Evolutionary conservation across 2,888 invertebrate species (phyloP), one percentile per base, ranked within the genome.

Genomic region (Ophonus ardosiacus): DNA sequence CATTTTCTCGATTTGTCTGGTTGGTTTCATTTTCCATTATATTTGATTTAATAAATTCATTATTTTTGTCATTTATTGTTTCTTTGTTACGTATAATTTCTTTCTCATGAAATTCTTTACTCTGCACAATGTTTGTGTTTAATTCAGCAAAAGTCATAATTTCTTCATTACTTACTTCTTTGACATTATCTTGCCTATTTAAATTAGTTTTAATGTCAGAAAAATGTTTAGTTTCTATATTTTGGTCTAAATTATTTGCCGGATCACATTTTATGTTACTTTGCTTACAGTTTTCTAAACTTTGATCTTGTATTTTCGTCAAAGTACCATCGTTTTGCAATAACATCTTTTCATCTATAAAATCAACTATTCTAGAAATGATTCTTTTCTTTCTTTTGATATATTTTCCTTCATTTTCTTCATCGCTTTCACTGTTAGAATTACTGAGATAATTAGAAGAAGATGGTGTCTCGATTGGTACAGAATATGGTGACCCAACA

Each of bases 401-500:
- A 56, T 85, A 86, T 17, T 78, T 56, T 8, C 13, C 63, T 4
- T 86, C 84, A 21, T 78, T 43, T 79, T 87, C 87, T 7, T 86
- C 74, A 8, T 84, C 43, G 8, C 86, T 81, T 59, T 87, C 86
- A 59, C 83, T 90, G 80, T 92, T 92, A 5, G 91, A 91, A 88
- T 91, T 81, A 18, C 63, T 43, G 7, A 61, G 43, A 21, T 65
- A 65, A 65, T n/a, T 43, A 10, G 40, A 40, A 51, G 63, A 31
- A n/a, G 81, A 40, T 18, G 6, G 91, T 89, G 87, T 92, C 92
- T 21, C 92, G 2, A 93, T 92, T 83, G 91, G 92, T 3, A 94
- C 91, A 81, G 89, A 89, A 88, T 92, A 94, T 0, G 94, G 94
- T 21, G 94, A 94, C n/a, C 94, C 94, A 43, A 92, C 92, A 59